Conservation (phyloP, 2,113 vertebrate genomes). For the Alces alces region DNA sequence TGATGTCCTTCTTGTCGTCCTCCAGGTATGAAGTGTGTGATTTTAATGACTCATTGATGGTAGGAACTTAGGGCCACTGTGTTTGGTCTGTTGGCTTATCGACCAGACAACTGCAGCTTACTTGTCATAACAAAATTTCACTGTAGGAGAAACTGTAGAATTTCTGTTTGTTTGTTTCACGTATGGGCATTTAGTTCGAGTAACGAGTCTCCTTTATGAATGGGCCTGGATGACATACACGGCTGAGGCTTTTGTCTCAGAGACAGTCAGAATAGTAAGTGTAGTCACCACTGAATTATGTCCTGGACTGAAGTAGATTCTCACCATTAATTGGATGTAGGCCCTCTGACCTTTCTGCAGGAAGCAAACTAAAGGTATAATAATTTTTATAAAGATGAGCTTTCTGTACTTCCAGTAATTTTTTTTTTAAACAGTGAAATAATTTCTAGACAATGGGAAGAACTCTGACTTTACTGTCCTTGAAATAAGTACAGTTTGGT, state of each 20-base stretch:
- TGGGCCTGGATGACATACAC: conserved; percentile 7
- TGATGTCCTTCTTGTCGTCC: background rate
- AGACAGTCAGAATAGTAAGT: conserved; percentile 59
- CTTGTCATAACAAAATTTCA: background rate
- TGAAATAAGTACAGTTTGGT: conserved; percentile 54
- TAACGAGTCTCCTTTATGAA: background rate
- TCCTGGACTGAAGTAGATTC: conserved; percentile 51
- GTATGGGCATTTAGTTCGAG: background rate
- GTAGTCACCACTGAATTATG: conserved; percentile 77
- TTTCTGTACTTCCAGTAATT: conserved; percentile 77
- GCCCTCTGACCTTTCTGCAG: conserved; percentile 81
- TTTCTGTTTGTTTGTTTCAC: background rate
- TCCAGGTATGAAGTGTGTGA: background rate
- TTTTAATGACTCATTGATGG: background rate
- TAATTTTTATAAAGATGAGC: conserved; percentile 81
- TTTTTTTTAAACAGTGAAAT: conserved; percentile 26
- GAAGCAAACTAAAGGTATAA: conserved; percentile 80
- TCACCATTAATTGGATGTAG: conserved; percentile 79
- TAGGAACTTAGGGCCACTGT: rapidly evolving
- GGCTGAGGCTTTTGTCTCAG: conserved; percentile 48
- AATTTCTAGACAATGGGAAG: conserved; percentile 74
- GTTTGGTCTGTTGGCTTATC: background rate
- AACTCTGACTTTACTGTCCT: conserved; percentile 49
- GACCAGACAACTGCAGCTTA: background rate
- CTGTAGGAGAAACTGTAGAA: background rate